These are phyloP conservation scores for Sebastes jordani DNA, from an alignment of 2,797 vertebrate genomes.

Conservation along the genomic window DNA sequence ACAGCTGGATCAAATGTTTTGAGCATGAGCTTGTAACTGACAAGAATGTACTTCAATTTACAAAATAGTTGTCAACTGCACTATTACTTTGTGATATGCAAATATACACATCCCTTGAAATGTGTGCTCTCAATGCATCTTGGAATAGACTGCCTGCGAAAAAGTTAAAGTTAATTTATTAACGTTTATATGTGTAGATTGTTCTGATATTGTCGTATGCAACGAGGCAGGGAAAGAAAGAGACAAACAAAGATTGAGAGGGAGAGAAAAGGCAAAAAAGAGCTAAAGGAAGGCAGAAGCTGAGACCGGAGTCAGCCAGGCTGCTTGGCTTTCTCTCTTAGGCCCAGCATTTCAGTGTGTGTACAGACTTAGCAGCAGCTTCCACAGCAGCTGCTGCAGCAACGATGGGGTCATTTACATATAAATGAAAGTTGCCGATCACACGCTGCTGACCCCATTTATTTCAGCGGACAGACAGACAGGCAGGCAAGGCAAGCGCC, in stretches of 20 bases:
- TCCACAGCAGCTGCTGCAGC: conserved; percentile 77
- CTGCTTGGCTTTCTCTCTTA: conserved; percentile 49
- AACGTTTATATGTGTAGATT: not conserved
- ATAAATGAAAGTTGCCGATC: conserved; percentile 92
- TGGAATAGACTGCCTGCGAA: not conserved
- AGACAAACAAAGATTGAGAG: conserved; percentile 11
- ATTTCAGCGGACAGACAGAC: conserved; percentile 86
- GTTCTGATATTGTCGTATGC: not conserved
- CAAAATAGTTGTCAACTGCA: not conserved
- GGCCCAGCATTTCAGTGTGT: conserved; percentile 59
- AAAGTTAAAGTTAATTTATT: not conserved
- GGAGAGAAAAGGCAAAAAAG: not conserved
- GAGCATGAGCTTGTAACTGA: not conserved
- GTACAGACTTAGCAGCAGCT: conserved; percentile 69
- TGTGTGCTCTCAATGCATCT: not conserved
- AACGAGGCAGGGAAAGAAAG: not conserved
- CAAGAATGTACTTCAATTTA: not conserved
- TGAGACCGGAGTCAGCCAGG: conserved; percentile 33
- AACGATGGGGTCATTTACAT: conserved; percentile 87
- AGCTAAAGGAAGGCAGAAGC: conserved; percentile 23
- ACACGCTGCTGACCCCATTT: conserved; percentile 88
- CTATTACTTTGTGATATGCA: not conserved
- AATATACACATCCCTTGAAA: not conserved
- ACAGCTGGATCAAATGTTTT: not conserved
- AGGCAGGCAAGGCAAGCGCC: conserved; percentile 83